Evolutionary conservation across 2,797 vertebrate genomes (phyloP), one percentile per base, ranked within the genome.

Genomic region (Sebastes melanostomus): DNA sequence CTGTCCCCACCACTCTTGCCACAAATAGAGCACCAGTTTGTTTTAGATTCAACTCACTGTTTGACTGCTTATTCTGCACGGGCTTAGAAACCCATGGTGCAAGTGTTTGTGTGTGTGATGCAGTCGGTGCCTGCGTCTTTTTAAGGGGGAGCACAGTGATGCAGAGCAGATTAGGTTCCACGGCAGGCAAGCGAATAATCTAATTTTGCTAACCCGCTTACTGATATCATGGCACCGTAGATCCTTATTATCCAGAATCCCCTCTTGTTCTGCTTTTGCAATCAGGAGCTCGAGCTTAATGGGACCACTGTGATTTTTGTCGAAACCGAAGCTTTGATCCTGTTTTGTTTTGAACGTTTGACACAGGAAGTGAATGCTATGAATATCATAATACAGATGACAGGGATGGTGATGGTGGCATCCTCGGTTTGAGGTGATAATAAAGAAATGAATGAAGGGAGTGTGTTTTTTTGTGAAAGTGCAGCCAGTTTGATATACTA

Each of bases 151-250:
- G 83, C 84, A 77, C 61, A 56, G 55, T 89, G 92, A 93, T 94
- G 77, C 66, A 74, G 84, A 88, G 85, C 84, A 93, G 88, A 93
- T 92, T 91, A 91, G 67, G 74, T 84, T 90, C 84, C 90, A 89
- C 70, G 79, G 85, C 87, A 87, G 82, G 88, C 77, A 62, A 82
- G 66, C 88, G 80, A 93, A 88, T 93, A 92, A 93, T 94, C 91
- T 88, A 87, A 94, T 94, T 93, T 91, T 88, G 81, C 77, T 88
- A 92, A 93, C 91, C 88, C 56, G 66, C 90, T 93, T 91, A 92
- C 76, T 87, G 85, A 91, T 90, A 93, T 91, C 88, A 90, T 83
- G 58, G 81, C 54, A 83, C 12, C 24, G 83, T 82, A 82, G 76
- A 85, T 84, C 72, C 67, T 89, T 80, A 83, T 74, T 87, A 90